Conservation (phyloP, 2,113 vertebrate genomes). For the Herpailurus yagouaroundi region DNA sequence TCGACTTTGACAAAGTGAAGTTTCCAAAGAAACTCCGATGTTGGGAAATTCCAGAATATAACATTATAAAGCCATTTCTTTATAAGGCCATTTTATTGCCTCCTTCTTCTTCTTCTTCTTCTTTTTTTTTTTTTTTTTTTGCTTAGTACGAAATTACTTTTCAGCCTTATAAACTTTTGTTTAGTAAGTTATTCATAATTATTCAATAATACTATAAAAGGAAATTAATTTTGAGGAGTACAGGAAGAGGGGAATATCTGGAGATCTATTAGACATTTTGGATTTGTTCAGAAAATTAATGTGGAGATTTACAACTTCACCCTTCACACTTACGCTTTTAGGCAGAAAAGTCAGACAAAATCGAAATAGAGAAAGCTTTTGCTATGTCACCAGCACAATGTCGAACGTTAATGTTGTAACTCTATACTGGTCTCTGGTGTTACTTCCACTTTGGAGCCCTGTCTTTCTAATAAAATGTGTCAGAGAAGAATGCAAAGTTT, state of each 20-base stretch:
- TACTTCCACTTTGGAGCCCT: conserved; percentile 58
- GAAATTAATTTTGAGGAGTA: conserved; percentile 66
- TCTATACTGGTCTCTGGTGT: conserved; percentile 50
- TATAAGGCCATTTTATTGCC: not conserved
- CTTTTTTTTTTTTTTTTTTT: not conserved
- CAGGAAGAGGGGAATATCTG: conserved; percentile 54
- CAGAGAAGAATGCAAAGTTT: conserved; percentile 71
- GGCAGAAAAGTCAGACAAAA: conserved; percentile 76
- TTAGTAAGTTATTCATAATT: conserved; percentile 33
- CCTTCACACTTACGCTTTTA: conserved; percentile 58
- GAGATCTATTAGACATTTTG: conserved; percentile 53
- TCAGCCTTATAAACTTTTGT: not conserved
- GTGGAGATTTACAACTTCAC: conserved; percentile 66
- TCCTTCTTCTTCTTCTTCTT: not conserved
- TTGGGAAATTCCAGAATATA: not conserved
- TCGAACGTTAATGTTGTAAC: conserved; percentile 62
- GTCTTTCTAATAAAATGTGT: conserved; percentile 76
- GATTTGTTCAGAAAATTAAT: conserved; percentile 68
- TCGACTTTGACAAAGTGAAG: not conserved
- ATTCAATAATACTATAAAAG: conserved; percentile 8
- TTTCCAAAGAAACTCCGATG: not conserved
- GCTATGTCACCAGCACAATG: not conserved
- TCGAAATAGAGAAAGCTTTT: conserved; percentile 42
- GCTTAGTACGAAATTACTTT: not conserved
- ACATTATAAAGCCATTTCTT: not conserved